These are phyloP conservation scores for Falco rusticolus DNA, from an alignment of 2,797 vertebrate species.

Conservation along the genomic window DNA sequence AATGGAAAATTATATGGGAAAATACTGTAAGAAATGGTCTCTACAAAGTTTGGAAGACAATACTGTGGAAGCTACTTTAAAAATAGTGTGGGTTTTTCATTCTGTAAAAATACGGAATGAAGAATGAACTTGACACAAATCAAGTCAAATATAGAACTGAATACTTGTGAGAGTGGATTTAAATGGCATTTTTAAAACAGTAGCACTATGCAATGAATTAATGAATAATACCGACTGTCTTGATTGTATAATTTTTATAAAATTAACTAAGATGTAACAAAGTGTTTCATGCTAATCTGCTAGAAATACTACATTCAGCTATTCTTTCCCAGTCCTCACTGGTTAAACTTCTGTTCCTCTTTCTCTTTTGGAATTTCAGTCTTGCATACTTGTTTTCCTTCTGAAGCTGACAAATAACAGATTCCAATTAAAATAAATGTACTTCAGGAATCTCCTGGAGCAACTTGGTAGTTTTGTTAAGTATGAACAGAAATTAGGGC, in stretches of 20 bases:
- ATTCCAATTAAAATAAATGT: background rate
- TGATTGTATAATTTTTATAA: background rate
- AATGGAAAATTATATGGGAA: background rate
- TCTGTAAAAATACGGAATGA: background rate
- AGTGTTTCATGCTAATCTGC: background rate
- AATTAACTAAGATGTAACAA: background rate
- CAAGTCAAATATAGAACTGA: background rate
- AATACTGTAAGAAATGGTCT: background rate
- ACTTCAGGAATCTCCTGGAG: background rate
- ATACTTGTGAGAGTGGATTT: background rate
- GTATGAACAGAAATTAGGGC: background rate
- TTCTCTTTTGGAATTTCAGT: background rate
- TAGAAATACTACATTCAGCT: background rate
- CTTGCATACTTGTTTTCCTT: background rate
- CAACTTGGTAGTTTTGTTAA: background rate
- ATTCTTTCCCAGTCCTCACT: background rate
- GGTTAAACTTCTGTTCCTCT: background rate
- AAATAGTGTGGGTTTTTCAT: background rate
- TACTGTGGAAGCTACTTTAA: background rate
- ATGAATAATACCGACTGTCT: background rate
- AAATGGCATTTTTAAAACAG: background rate
- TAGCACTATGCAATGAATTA: background rate
- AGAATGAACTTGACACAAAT: background rate
- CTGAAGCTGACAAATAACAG: background rate
- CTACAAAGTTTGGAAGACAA: background rate